Conservation (phyloP, 2,888 invertebrate species). For the Isotomurus palustris region DNA sequence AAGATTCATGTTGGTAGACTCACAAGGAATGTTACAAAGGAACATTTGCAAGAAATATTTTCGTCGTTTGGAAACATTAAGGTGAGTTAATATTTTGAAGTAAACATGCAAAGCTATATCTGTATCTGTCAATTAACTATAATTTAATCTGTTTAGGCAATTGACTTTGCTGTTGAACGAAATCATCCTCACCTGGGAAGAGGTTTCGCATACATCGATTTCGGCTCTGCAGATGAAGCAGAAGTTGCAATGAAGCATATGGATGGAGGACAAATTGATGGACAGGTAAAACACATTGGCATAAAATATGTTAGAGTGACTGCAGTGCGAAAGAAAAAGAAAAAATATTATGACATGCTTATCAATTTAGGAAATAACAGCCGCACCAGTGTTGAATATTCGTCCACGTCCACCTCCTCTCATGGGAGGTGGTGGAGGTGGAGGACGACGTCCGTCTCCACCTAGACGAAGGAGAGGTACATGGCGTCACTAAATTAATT, state of each 20-base stretch:
- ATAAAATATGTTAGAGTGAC: too few relatives aligned
- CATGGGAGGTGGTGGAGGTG: conserved; percentile 8
- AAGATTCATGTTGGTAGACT: conserved; percentile 91
- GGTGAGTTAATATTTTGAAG: conserved; percentile 21
- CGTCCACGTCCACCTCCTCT: conserved; percentile 48
- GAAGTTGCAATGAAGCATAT: conserved; percentile 99
- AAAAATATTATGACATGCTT: neutral
- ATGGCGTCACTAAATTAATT: conserved; percentile 1
- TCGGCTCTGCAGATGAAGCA: conserved; percentile 86
- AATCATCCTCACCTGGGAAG: conserved; percentile 82
- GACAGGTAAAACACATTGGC: conserved; percentile 35
- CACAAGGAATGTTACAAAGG: conserved; percentile 86
- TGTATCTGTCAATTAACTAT: neutral
- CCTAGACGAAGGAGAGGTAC: conserved; percentile 41
- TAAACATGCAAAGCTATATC: neutral
- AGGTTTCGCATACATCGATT: conserved; percentile 94
- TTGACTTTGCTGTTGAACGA: conserved; percentile 86
- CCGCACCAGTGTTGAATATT: conserved; percentile 78
- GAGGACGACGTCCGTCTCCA: conserved; percentile 47
- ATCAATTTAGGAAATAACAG: conserved; percentile 75
- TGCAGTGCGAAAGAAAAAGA: neutral
- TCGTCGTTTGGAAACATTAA: conserved; percentile 45
- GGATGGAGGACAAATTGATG: conserved; percentile 72
- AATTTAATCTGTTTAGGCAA: conserved; percentile 62
- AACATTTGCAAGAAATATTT: conserved; percentile 53